A percentile compares a stretch with the other conserved stretches of the same genome.
Conservation (phyloP, 2,888 invertebrate genomes). For the Cheilosia scutellata region DNA sequence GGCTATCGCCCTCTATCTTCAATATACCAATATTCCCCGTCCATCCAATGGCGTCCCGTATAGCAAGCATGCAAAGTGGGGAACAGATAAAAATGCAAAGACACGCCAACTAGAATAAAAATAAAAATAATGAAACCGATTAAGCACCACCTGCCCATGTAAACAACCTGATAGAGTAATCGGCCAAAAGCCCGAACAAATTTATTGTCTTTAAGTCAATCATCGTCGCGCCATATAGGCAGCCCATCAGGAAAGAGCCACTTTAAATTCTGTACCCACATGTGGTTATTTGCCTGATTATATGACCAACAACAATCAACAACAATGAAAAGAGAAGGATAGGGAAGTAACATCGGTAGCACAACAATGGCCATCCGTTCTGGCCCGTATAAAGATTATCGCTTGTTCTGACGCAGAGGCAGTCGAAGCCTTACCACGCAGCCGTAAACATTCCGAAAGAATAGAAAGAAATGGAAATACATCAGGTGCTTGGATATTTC, state of each 20-base stretch:
- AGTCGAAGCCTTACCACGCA: slow-evolving; percentile 66
- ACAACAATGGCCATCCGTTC: slow-evolving; percentile 41
- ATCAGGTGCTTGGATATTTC: slow-evolving; percentile 31
- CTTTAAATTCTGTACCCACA: slow-evolving; percentile 70
- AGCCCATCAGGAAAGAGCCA: slow-evolving; percentile 45
- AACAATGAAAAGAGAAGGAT: slow-evolving; percentile 34
- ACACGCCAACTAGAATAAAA: slow-evolving; percentile 32
- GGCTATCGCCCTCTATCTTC: not conserved
- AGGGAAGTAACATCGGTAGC: slow-evolving; percentile 36
- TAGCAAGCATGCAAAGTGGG: not conserved
- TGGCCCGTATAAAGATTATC: slow-evolving; percentile 69
- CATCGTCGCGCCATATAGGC: slow-evolving; percentile 24
- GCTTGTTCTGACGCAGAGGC: slow-evolving; percentile 58
- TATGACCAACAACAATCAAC: slow-evolving; percentile 43
- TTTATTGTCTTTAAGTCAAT: slow-evolving; percentile 33
- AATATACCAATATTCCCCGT: not conserved
- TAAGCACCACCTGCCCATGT: slow-evolving; percentile 17
- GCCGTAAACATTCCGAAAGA: slow-evolving; percentile 42
- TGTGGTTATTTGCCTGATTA: slow-evolving; percentile 66
- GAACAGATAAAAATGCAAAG: slow-evolving; percentile 34
- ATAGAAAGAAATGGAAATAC: slow-evolving; percentile 22
- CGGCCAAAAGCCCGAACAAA: slow-evolving; percentile 66
- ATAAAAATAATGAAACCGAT: slow-evolving; percentile 27
- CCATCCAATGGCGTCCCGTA: not conserved
- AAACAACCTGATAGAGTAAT: slow-evolving; percentile 43